These are phyloP conservation scores for Gambelia wislizenii DNA, from an alignment of 2,797 vertebrate genomes.

Conservation along the genomic window DNA sequence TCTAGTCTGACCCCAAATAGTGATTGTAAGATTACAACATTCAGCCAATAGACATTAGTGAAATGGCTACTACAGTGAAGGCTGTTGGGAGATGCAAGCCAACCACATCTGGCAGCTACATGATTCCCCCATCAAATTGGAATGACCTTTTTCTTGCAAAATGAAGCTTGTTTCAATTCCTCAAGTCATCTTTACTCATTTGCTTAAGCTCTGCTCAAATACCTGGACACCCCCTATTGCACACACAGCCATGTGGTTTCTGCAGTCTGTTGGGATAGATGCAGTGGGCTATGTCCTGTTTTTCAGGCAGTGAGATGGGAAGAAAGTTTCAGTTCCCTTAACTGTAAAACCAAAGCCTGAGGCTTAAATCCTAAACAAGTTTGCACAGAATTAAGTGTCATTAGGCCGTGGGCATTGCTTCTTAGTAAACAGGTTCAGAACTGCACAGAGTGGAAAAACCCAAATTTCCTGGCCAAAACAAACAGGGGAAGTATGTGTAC, in stretches of 20 bases:
- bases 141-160: background rate
- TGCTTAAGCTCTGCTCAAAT: background rate
- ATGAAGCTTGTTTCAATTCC: background rate
- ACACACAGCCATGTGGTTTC: background rate
- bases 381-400: background rate
- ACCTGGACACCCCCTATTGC: background rate
- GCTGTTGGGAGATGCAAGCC: too few species aligned
- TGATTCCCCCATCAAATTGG: too few species aligned
- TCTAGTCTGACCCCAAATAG: too few species aligned
- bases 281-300: background rate
- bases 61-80: too few species aligned
- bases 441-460: background rate
- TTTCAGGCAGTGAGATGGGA: background rate
- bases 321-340: background rate
- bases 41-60: too few species aligned
- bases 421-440: background rate
- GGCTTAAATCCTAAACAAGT: background rate
- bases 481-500: background rate
- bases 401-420: background rate
- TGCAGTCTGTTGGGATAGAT: rapidly evolving
- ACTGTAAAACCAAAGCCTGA: background rate
- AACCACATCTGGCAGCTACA: too few species aligned
- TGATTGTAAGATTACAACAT: too few species aligned
- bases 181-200: background rate
- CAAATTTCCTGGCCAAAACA: background rate